Conservation (phyloP, 2,888 invertebrate genomes). For the Noctua fimbriata region DNA sequence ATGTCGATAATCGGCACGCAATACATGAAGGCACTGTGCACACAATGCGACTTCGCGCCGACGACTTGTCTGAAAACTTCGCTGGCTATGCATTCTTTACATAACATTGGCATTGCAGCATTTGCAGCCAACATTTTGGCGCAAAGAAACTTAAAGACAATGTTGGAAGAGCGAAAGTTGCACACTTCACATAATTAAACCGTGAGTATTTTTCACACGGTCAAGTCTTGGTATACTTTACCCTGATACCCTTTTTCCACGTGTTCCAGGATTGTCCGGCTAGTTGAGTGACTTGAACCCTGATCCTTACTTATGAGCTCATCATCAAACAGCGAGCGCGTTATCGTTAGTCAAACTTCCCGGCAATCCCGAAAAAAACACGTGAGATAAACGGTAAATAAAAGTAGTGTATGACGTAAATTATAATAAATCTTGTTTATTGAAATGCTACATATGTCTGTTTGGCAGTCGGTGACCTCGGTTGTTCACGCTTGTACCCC, state of each 20-base stretch:
- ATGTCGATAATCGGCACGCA: slow-evolving; percentile 51
- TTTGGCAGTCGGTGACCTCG: slow-evolving; percentile 25
- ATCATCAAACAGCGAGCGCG: neutral
- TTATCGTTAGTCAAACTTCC: neutral
- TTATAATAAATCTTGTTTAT: slow-evolving; percentile 17
- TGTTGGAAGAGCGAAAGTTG: slow-evolving; percentile 9
- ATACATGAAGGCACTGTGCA: slow-evolving; percentile 53
- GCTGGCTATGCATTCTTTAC: slow-evolving; percentile 40
- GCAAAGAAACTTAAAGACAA: slow-evolving; percentile 34
- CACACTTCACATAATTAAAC: too few relatives aligned
- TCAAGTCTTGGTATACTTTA: neutral
- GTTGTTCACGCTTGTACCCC: slow-evolving; percentile 8
- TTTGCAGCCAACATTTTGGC: slow-evolving; percentile 37
- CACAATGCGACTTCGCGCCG: slow-evolving; percentile 44
- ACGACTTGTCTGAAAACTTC: slow-evolving; percentile 30
- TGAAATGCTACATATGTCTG: slow-evolving; percentile 18
- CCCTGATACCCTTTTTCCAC: neutral
- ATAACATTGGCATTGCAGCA: slow-evolving; percentile 45
- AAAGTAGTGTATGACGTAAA: neutral
- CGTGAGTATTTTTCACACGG: neutral
- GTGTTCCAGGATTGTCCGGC: too few relatives aligned
- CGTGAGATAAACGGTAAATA: neutral
- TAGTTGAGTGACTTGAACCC: neutral
- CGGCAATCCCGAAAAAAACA: neutral
- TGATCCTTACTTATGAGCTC: neutral